Base-by-base conservation (phyloP, 2,888 invertebrate genomes). In the Zhengitettix transpicula region DNA sequence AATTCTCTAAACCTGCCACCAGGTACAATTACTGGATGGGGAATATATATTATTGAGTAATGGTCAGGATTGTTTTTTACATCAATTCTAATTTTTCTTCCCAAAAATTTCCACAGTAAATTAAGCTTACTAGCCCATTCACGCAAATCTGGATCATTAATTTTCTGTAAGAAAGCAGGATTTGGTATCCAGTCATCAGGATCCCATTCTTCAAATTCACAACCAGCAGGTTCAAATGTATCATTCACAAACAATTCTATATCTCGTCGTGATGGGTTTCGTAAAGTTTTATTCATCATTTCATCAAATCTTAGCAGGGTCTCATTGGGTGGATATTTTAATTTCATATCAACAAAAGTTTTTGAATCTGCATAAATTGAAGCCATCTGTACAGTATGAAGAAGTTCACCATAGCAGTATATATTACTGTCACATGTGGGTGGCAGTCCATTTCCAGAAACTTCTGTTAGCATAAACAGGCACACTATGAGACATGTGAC, bases 291-390 rank as follows among this genome's bases (percentile, higher is more conserved):
- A 57, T 70, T 72, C 82, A 86, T 84, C 73, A 89, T 80, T 10
- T 75, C 70, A 7, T 78, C 71, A 69, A 87, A 90, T 57, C 77
- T 76, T 5, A 74, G 71, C 69, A 84, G 71, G 1, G 87, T 85
- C 66, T 79, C 77, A 64, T 83, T 80, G 1, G 87, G 83, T 0
- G 82, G 74, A 52, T 75, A 69, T 69, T 81, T 85, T 66, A 91
- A 75, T 74, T 89, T 88, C 88, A 89, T 89, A 69, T 94, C 92
- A 28, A 93, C 92, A 75, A 93, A 93, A 42, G 89, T 88, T 73
- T 93, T 94, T 44, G 91, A 91, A 75, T 94, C 93, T 42, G 79
- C 76, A 74, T 81, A 89, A 51, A 93, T 75, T 51, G 80, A 79
- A 1, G 87, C 83, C 83, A 86, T 86, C 76, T 94, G 93, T 52